Percentiles rank a stretch among this genome's conserved stretches.
Conservation (phyloP, 2,113 vertebrate species). For the Trichomycterus rosablanca region DNA sequence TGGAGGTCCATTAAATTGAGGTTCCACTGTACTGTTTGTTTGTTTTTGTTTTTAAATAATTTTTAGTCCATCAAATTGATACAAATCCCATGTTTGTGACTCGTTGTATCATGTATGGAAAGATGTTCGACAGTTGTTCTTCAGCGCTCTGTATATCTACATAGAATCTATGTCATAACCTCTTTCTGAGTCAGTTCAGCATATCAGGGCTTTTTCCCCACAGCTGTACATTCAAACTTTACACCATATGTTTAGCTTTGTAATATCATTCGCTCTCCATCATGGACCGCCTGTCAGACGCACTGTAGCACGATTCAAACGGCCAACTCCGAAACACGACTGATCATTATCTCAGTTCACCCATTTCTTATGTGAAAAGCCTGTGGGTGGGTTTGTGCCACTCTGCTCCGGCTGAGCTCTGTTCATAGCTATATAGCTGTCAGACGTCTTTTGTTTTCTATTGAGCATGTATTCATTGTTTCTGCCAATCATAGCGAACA, state of each 20-base stretch:
- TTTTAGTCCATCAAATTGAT: no score
- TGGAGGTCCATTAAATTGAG: no score
- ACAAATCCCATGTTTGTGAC: no score
- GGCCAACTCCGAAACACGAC: conserved; percentile 24
- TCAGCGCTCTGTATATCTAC: conserved; percentile 1
- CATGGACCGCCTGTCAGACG: conserved; percentile 36
- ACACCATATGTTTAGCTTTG: conserved; percentile 24
- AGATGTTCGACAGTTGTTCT: no score
- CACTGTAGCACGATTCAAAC: not conserved
- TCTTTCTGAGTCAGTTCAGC: conserved; percentile 10
- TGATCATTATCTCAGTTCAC: conserved; percentile 33
- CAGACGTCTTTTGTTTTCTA: conserved; percentile 38
- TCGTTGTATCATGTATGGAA: no score
- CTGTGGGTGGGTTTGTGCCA: conserved; percentile 36
- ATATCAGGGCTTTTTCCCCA: conserved; percentile 22
- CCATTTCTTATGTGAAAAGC: conserved; percentile 24
- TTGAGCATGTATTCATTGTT: conserved; percentile 27
- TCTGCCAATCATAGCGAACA: conserved; percentile 16
- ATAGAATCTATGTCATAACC: conserved; percentile 7
- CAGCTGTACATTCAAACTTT: conserved; percentile 21
- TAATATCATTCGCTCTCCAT: conserved; percentile 42
- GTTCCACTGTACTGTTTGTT: no score
- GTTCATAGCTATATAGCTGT: conserved; percentile 28
- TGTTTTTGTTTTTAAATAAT: no score
- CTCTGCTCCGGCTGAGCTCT: conserved; percentile 25